phyloP scores from a whole-genome alignment of 2,797 vertebrate genomes.

The Pantherophis vulpinus region DNA sequence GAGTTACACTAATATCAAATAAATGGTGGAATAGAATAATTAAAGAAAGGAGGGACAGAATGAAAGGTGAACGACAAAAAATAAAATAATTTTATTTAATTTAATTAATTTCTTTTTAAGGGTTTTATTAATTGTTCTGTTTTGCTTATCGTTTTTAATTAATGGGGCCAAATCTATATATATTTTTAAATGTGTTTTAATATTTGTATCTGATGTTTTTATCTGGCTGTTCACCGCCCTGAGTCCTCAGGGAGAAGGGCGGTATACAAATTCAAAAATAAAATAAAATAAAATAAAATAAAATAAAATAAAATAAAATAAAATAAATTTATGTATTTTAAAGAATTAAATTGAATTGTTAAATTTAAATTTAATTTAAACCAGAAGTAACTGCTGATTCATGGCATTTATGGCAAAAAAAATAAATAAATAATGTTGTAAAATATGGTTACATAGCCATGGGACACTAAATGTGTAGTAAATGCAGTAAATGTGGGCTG shows the following conservation, averaged over 20 bases:
- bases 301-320: neutral
- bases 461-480: too few species aligned
- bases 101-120: too few species aligned
- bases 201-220: too few species aligned
- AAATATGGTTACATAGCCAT: too few species aligned
- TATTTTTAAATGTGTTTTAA: too few species aligned
- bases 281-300: neutral
- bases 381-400: neutral
- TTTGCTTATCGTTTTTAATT: too few species aligned
- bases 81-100: neutral
- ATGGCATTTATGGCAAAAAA: neutral
- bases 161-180: too few species aligned
- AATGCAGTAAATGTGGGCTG: neutral
- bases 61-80: neutral
- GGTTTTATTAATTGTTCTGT: too few species aligned
- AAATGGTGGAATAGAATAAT: neutral
- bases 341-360: neutral
- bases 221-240: too few species aligned
- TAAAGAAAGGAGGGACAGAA: neutral
- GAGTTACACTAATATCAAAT: neutral
- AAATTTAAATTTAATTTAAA: neutral
- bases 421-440: too few species aligned
- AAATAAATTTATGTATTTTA: neutral
- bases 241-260: too few species aligned
- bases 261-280: too few species aligned